Conservation (phyloP, 2,113 vertebrate species). For the Okapia johnstoni region DNA sequence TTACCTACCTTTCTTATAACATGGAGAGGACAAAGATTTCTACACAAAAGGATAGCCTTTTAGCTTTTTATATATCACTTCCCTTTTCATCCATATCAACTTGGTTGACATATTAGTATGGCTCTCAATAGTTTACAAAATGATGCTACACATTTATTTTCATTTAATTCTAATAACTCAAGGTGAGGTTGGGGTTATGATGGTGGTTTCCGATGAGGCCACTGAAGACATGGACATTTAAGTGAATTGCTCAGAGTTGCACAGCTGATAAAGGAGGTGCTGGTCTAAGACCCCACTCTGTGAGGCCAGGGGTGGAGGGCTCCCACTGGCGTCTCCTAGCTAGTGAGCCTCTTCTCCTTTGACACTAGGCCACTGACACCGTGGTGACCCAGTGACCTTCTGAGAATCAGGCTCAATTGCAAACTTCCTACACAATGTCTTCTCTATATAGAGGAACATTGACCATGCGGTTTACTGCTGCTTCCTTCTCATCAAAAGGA, state of each 20-base stretch:
- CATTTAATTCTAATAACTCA: neutral
- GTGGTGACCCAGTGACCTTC: neutral
- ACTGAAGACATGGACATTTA: neutral
- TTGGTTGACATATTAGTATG: neutral
- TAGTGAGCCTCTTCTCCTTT: neutral
- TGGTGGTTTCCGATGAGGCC: neutral
- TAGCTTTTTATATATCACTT: neutral
- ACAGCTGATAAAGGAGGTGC: neutral
- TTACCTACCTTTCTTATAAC: neutral
- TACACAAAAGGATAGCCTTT: neutral
- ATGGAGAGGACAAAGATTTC: neutral
- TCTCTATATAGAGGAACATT: neutral
- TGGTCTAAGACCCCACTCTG: accelerated
- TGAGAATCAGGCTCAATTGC: neutral
- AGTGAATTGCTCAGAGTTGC: neutral
- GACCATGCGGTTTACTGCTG: neutral
- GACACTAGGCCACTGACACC: neutral
- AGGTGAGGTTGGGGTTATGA: too few species aligned
- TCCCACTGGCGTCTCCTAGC: neutral
- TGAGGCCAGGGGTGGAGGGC: too few species aligned
- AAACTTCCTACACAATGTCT: neutral
- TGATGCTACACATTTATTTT: neutral
- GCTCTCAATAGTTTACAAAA: neutral
- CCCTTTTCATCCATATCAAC: neutral
- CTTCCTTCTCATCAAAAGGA: neutral